Conservation (phyloP, 1,140 invertebrate species). For the Drosophila bocqueti region DNA sequence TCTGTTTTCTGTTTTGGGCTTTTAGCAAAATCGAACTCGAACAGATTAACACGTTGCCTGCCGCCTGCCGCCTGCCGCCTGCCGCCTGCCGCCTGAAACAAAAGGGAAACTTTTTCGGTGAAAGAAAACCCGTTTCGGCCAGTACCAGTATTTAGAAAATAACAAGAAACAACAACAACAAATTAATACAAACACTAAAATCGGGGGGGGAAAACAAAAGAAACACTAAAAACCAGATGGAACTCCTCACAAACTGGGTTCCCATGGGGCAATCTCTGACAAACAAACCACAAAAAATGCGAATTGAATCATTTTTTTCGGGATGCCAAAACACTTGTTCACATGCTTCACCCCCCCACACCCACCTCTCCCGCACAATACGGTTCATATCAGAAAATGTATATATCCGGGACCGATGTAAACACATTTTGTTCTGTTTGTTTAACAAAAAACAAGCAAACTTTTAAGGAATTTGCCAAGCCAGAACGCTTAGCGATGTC, state of each 20-base stretch:
- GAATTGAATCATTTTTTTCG: conserved; percentile 30
- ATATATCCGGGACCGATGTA: conserved; percentile 16
- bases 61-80: not conserved
- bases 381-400: conserved; percentile 30
- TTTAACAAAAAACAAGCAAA: conserved; percentile 4
- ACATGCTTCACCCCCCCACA: not conserved
- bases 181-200: conserved; percentile 9
- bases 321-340: conserved; percentile 29
- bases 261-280: conserved; percentile 4
- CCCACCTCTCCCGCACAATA: not conserved
- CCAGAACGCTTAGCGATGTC: not conserved
- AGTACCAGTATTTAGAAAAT: conserved; percentile 12
- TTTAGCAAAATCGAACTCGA: conserved; percentile 70
- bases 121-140: conserved; percentile 39
- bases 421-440: conserved; percentile 26
- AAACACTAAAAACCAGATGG: conserved; percentile 33
- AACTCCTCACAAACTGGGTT: conserved; percentile 14
- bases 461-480: conserved; percentile 17
- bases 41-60: conserved; percentile 66
- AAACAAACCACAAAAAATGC: not conserved
- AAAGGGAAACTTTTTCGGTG: conserved; percentile 70
- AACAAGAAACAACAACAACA: not conserved
- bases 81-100: conserved; percentile 37
- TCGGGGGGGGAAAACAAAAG: conserved; percentile 3
- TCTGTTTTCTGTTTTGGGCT: conserved; percentile 35